Evolutionary conservation across 2,797 vertebrate genomes (phyloP).

Genomic region (Pristis pectinata): DNA sequence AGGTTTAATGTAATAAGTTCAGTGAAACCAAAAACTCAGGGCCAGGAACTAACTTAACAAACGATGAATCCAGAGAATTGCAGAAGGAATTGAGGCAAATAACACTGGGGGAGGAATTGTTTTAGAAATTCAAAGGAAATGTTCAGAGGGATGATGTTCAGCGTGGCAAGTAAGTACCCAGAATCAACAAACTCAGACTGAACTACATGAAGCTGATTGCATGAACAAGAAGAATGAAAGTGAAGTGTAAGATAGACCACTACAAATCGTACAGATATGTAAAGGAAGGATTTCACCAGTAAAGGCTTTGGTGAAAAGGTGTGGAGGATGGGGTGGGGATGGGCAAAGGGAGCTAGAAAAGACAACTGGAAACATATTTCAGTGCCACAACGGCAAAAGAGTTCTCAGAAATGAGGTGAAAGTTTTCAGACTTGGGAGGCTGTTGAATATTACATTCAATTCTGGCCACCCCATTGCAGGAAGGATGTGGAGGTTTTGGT

Average conservation of each 20-base stretch:
- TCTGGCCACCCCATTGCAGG: no score
- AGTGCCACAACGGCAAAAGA: no score
- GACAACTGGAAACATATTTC: no score
- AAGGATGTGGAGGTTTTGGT: no score
- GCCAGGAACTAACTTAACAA: neutral
- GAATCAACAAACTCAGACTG: neutral
- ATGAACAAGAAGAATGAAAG: neutral
- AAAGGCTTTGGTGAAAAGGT: no score
- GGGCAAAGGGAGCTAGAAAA: no score
- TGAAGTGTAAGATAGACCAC: neutral
- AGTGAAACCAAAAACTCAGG: neutral
- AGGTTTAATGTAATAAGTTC: neutral
- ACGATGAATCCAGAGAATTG: neutral
- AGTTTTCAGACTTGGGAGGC: no score
- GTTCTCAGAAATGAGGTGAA: no score
- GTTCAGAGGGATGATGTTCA: no score
- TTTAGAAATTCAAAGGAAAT: neutral
- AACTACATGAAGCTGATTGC: neutral
- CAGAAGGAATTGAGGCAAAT: neutral
- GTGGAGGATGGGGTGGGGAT: no score
- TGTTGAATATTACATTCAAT: no score
- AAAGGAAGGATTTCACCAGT: no score
- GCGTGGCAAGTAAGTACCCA: neutral
- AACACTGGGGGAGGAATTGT: neutral
- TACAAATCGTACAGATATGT: neutral